Percentiles rank a stretch among this genome's conserved stretches.
These are phyloP conservation scores for Perognathus longimembris DNA, from an alignment of 2,113 vertebrate genomes.

Conservation along the genomic window DNA sequence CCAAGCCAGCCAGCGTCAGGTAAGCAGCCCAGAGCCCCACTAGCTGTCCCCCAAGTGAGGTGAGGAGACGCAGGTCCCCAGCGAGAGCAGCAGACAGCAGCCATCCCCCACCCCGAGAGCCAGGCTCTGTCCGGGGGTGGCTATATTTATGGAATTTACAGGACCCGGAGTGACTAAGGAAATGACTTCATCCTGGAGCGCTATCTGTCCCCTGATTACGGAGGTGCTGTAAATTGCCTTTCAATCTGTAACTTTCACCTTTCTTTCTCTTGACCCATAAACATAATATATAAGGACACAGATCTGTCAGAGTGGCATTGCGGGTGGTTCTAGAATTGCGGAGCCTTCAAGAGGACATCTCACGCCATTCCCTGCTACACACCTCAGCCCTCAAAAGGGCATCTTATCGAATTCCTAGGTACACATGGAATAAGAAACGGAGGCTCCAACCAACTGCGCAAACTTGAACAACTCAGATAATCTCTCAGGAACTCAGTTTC, in stretches of 20 bases:
- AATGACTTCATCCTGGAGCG: constrained; percentile 71
- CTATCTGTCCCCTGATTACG: constrained; percentile 31
- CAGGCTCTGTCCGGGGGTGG: background rate
- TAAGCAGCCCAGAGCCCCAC: constrained; percentile 72
- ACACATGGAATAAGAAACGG: background rate
- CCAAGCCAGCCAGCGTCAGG: constrained; percentile 88
- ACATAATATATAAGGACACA: constrained; percentile 1
- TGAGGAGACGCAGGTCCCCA: background rate
- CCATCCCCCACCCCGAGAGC: background rate
- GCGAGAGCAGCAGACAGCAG: background rate
- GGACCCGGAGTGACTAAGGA: constrained; percentile 66
- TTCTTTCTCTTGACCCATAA: constrained; percentile 44
- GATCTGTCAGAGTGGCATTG: background rate
- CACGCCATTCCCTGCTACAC: background rate
- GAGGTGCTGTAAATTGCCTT: constrained; percentile 50
- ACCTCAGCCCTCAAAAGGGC: background rate
- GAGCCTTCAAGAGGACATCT: background rate
- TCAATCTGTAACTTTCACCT: constrained; percentile 30
- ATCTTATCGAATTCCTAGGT: background rate
- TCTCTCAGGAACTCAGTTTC: background rate
- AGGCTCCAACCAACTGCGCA: background rate
- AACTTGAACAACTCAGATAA: constrained; percentile 7
- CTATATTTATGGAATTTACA: constrained; percentile 69
- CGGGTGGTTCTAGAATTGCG: constrained; percentile 8
- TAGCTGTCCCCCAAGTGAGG: background rate